These are phyloP conservation scores for Amblyjoppa fuscipennis DNA, from an alignment of 2,888 invertebrate genomes.

Conservation along the genomic window DNA sequence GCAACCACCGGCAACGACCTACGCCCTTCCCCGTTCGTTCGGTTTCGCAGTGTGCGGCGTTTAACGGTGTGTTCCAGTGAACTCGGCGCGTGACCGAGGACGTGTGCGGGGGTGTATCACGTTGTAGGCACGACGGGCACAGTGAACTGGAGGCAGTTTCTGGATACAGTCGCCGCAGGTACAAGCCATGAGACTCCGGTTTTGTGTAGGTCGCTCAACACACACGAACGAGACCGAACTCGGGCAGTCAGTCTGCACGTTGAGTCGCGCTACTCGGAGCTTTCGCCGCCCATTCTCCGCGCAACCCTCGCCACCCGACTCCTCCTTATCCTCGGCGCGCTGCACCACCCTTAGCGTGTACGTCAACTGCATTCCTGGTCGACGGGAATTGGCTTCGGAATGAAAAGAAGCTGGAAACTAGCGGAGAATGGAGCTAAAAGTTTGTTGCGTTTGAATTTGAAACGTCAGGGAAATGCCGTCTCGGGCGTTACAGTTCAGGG, in stretches of 20 bases:
- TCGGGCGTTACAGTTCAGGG: constrained; percentile 2
- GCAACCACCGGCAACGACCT: constrained; percentile 17
- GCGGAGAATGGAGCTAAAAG: constrained; percentile 38
- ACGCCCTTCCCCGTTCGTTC: constrained; percentile 24
- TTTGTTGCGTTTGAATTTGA: constrained; percentile 40
- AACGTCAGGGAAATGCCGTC: not conserved
- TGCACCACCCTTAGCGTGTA: constrained; percentile 4
- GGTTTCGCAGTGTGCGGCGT: constrained; percentile 38
- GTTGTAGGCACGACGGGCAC: not conserved
- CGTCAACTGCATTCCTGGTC: constrained; percentile 28
- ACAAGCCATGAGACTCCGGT: not conserved
- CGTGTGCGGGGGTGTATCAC: constrained; percentile 12
- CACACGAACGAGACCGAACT: constrained; percentile 19
- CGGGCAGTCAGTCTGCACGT: constrained; percentile 2
- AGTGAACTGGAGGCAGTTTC: not conserved
- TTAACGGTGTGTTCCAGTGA: constrained; percentile 33
- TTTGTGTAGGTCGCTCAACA: not conserved
- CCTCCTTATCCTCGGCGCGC: not conserved
- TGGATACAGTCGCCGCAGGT: not conserved
- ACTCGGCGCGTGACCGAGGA: constrained; percentile 29
- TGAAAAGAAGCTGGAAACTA: constrained; percentile 38
- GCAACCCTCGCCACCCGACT: not conserved
- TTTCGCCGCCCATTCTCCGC: not conserved
- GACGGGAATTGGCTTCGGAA: constrained; percentile 47
- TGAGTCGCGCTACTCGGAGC: constrained; percentile 17